Conservation (phyloP, 2,888 invertebrate genomes). For the Adelphocoris suturalis region DNA sequence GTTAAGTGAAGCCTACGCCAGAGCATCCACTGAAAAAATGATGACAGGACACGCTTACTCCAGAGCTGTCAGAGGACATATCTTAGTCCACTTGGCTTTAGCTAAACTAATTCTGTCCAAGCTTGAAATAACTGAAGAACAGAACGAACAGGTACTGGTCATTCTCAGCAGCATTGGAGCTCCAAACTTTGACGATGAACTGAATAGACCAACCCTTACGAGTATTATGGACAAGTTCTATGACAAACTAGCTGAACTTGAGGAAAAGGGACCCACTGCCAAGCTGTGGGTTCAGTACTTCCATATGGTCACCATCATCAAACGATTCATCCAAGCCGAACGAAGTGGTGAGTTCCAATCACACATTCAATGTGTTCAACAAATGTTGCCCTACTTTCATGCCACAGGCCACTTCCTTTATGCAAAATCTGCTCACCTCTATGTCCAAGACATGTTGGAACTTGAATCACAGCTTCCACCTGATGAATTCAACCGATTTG, state of each 20-base stretch:
- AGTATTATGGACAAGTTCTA: slow-evolving; percentile 34
- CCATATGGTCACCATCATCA: slow-evolving; percentile 59
- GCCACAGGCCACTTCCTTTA: slow-evolving; percentile 76
- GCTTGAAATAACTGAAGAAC: slow-evolving; percentile 29
- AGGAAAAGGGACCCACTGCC: slow-evolving; percentile 46
- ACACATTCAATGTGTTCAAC: slow-evolving; percentile 73
- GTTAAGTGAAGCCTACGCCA: slow-evolving; percentile 61
- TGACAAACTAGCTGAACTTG: slow-evolving; percentile 49
- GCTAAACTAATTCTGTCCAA: slow-evolving; percentile 42
- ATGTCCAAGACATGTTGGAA: slow-evolving; percentile 49
- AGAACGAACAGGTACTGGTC: slow-evolving; percentile 30
- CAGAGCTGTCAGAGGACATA: slow-evolving; percentile 76
- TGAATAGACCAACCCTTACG: slow-evolving; percentile 17
- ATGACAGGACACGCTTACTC: slow-evolving; percentile 77
- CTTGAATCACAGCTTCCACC: slow-evolving; percentile 1
- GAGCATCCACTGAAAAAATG: slow-evolving; percentile 76
- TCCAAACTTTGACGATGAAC: slow-evolving; percentile 41
- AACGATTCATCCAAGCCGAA: slow-evolving; percentile 68
- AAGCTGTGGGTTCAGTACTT: slow-evolving; percentile 48
- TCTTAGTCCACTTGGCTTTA: slow-evolving; percentile 72
- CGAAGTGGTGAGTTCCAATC: slow-evolving; percentile 74
- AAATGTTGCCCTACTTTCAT: slow-evolving; percentile 75
- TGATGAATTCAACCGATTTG: slow-evolving; percentile 57
- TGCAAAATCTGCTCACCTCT: slow-evolving; percentile 75
- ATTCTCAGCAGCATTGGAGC: slow-evolving; percentile 39